These are phyloP conservation scores for Brachyptera putata DNA, from an alignment of 2,888 invertebrate genomes.

Conservation along the genomic window DNA sequence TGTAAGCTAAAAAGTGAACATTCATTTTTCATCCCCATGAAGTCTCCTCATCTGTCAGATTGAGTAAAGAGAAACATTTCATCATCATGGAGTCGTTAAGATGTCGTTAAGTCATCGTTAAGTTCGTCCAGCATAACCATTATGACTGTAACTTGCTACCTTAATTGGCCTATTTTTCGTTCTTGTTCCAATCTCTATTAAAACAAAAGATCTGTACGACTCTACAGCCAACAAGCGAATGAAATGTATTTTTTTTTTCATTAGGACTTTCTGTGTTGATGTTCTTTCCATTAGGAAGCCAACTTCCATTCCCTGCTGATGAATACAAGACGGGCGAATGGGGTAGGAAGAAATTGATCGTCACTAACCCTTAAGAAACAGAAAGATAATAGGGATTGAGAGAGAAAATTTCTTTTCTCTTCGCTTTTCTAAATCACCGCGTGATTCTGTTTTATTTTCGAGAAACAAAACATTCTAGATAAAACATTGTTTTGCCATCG, in stretches of 20 bases:
- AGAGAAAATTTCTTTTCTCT: neutral
- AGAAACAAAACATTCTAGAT: neutral
- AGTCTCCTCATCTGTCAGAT: too few species aligned
- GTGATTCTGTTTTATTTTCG: neutral
- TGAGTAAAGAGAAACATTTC: too few species aligned
- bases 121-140: too few species aligned
- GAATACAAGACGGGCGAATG: neutral
- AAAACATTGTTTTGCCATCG: neutral
- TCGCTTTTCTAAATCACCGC: neutral
- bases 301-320: neutral
- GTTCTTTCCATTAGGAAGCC: neutral
- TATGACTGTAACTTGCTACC: too few species aligned
- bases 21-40: too few species aligned
- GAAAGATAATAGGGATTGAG: constrained; percentile 9
- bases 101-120: too few species aligned
- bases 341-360: constrained; percentile 3
- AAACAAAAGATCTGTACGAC: too few species aligned
- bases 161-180: too few species aligned
- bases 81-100: too few species aligned
- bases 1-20: too few species aligned
- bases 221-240: too few species aligned
- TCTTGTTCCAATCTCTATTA: too few species aligned
- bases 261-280: neutral
- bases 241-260: neutral
- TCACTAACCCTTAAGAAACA: neutral